Conservation (phyloP, 1,140 invertebrate genomes). For the Atta cephalotes region DNA sequence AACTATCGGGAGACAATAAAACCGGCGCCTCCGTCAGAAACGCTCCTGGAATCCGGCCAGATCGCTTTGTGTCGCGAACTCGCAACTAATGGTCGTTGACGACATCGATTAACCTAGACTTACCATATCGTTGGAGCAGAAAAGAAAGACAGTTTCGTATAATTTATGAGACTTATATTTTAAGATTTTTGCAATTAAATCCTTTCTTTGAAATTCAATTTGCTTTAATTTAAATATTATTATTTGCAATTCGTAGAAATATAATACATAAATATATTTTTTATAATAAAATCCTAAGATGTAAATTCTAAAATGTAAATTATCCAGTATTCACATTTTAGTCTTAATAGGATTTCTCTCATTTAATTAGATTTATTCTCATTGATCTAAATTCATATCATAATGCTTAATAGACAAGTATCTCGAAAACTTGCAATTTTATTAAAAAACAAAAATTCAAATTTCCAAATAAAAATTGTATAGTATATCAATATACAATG, state of each 20-base stretch:
- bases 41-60: conserved; percentile 76
- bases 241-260: not conserved
- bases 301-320: too few species aligned
- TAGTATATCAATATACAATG: too few species aligned
- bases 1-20: conserved; percentile 76
- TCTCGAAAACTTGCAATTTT: too few species aligned
- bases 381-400: too few species aligned
- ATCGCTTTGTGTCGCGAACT: conserved; percentile 65
- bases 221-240: not conserved
- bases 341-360: too few species aligned
- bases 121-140: conserved; percentile 13
- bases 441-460: too few species aligned
- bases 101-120: conserved; percentile 58
- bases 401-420: too few species aligned
- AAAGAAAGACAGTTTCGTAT: not conserved
- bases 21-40: conserved; percentile 71
- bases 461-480: too few species aligned
- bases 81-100: conserved; percentile 46
- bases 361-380: too few species aligned
- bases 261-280: not conserved
- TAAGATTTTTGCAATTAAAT: not conserved
- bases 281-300: too few species aligned
- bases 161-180: not conserved
- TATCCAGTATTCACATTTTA: too few species aligned
- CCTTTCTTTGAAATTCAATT: not conserved